Evolutionary conservation across 64 coral and sea anemone genomes (phyloP).

Genomic region (Platygyra sinensis): DNA sequence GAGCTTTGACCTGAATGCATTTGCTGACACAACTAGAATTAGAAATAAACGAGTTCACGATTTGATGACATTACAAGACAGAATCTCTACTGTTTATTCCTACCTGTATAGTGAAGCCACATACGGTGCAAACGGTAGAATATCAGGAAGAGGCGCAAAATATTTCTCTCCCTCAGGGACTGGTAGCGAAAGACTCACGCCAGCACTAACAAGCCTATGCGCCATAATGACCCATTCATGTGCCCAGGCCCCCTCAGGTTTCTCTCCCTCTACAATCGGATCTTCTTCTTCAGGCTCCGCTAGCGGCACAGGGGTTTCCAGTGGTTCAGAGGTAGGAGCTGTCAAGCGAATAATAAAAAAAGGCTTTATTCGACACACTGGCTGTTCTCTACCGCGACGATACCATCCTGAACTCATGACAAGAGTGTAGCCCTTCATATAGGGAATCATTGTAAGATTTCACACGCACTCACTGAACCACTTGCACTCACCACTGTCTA

Average conservation of each 20-base stretch:
- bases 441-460: no score
- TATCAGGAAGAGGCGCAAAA: conserved; percentile 82
- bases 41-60: no score
- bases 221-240: conserved; percentile 80
- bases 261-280: conserved; percentile 28
- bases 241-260: conserved; percentile 68
- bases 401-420: no score
- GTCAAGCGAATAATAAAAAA: not conserved
- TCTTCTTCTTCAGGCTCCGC: conserved; percentile 77
- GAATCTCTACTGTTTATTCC: not conserved
- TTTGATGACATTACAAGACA: not conserved
- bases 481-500: not conserved
- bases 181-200: conserved; percentile 61
- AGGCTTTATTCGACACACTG: no score
- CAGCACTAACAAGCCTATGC: conserved; percentile 54
- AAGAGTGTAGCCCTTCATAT: no score
- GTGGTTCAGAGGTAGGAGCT: not conserved
- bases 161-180: conserved; percentile 89
- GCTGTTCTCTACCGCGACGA: no score
- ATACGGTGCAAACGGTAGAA: conserved; percentile 74
- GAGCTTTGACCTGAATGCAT: no score
- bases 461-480: no score
- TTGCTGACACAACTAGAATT: no score
- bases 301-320: conserved; percentile 39
- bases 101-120: conserved; percentile 91